Evolutionary conservation across 2,888 invertebrate genomes (phyloP).

Genomic region (Zaprionus obscuricornis): DNA sequence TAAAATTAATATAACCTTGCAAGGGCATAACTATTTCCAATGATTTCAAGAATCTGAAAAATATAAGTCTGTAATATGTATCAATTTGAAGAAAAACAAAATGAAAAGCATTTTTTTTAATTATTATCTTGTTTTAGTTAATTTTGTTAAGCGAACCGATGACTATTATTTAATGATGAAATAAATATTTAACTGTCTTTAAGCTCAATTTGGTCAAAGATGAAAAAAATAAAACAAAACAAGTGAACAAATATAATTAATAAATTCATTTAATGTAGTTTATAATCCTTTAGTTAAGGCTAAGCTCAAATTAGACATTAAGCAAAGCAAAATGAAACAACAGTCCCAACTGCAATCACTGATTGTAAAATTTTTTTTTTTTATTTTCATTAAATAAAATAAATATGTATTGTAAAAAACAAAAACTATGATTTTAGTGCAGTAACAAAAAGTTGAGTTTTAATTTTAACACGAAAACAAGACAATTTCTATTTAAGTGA

Average conservation of each 20-base stretch:
- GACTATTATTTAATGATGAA: background rate
- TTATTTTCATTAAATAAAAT: too few species aligned
- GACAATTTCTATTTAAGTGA: too few species aligned
- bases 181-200: constrained; percentile 12
- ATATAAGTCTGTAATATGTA: too few species aligned
- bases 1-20: too few species aligned
- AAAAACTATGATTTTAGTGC: constrained; percentile 52
- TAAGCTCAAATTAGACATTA: constrained; percentile 26
- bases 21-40: too few species aligned
- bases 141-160: constrained; percentile 7
- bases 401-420: constrained; percentile 49
- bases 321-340: background rate
- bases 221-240: too few species aligned
- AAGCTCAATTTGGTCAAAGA: background rate
- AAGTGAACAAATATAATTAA: background rate
- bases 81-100: too few species aligned
- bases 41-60: too few species aligned
- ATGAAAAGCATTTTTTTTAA: constrained; percentile 5
- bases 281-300: constrained; percentile 12
- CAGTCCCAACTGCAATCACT: too few species aligned
- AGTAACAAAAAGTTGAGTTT: constrained; percentile 48
- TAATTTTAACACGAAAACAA: constrained; percentile 5
- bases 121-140: constrained; percentile 11
- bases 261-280: constrained; percentile 1
- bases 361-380: constrained; percentile 11